Percentiles rank a stretch among this genome's conserved stretches.
Evolutionary conservation across 1,140 invertebrate genomes (phyloP).

Genomic region (Caerostris extrusa): DNA sequence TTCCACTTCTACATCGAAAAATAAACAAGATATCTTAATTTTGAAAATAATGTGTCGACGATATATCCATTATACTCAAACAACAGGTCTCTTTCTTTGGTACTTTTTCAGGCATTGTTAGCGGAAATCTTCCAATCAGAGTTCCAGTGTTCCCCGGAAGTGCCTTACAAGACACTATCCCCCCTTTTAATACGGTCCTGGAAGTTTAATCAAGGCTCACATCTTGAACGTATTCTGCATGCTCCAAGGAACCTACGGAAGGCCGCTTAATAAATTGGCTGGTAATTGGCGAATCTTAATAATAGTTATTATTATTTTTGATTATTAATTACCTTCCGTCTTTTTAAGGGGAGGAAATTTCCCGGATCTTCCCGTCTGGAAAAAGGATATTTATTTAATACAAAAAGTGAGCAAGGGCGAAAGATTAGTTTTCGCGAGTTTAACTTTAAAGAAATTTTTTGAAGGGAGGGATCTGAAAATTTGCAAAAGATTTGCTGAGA

Average conservation of each 20-base stretch:
- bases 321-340: slow-evolving; percentile 25
- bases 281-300: slow-evolving; percentile 44
- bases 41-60: not conserved
- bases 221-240: slow-evolving; percentile 18
- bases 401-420: not conserved
- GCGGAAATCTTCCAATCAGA: too few species aligned
- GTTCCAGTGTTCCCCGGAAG: not conserved
- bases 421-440: not conserved
- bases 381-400: slow-evolving; percentile 17
- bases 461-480: not conserved
- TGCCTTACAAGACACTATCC: not conserved
- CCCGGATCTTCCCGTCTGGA: not conserved
- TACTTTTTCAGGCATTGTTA: not conserved
- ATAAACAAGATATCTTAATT: not conserved
- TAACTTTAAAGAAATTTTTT: not conserved
- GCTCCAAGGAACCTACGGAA: not conserved
- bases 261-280: slow-evolving; percentile 41
- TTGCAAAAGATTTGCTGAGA: not conserved
- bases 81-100: not conserved
- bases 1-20: not conserved
- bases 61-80: not conserved
- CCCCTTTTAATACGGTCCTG: not conserved
- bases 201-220: slow-evolving; percentile 44
- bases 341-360: not conserved
- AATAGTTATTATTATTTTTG: slow-evolving; percentile 45